Base-by-base conservation (phyloP, 1,140 invertebrate species). In the Sitobion miscanthi region DNA sequence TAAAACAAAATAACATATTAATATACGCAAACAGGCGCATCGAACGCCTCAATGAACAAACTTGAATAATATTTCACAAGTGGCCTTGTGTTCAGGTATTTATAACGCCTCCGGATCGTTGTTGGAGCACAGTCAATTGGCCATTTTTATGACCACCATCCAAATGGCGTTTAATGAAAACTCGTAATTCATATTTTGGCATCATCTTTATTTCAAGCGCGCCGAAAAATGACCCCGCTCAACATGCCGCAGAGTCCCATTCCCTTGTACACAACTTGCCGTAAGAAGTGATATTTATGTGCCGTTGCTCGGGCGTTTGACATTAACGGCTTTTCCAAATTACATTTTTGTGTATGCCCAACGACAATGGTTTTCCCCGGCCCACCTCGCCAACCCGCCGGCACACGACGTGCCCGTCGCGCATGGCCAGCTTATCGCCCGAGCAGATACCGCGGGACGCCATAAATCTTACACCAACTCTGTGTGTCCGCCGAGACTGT, bases 141-240 rank as follows among this genome's bases (percentile, higher is more conserved):
- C 90, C 69, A 49, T 83, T 91, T 91, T 83, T 83, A 91, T 77
- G 69, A 77, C 42, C 62, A 35, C 57, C 8, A 20, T 54, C 38
- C 57, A 20, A 83, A n/a, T n/a, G 20, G 42, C n/a, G 77, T 83
- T 83, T 83, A 83, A 92, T 52, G 91, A 92, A 92, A 92, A 83
- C 62, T 38, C 91, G 91, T 92, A 92, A 92, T 92, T 92, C 91
- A 92, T 92, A 92, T 83, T 92, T 82, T 82, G 69, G 90, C 90
- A 77, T 82, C 62, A 82, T 91, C 90, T 91, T 83, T 49, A 35
- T 92, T 82, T 83, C 25, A 42, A 38, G 52, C 52, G 52, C 49
- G 11, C 49, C 49, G 88, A 89, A 42, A 89, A 89, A 89, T 57
- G n/a, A 89, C 35, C 88, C 21, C 21, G 52, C 35, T 77, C 62